phyloP scores from a whole-genome alignment of 92 coral and sea anemone genomes.

The Scolanthus callimorphus region DNA sequence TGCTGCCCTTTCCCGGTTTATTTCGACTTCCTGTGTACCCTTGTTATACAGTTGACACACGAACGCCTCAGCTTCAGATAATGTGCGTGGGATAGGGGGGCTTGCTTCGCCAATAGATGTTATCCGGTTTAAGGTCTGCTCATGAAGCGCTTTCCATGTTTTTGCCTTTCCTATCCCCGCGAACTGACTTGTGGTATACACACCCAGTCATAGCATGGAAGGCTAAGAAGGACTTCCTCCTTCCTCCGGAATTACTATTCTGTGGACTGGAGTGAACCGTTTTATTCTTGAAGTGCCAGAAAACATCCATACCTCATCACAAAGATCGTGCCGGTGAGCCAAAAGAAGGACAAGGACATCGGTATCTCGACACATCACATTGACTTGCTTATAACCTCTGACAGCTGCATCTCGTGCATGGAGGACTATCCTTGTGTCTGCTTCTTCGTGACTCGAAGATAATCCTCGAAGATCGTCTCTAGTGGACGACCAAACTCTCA shows the following conservation, averaged over 20 bases:
- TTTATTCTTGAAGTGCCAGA: slow-evolving; percentile 50
- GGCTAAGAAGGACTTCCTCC: slow-evolving; percentile 50
- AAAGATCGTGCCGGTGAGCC: slow-evolving; percentile 53
- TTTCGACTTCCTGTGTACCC: slow-evolving; percentile 20
- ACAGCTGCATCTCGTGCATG: slow-evolving; percentile 55
- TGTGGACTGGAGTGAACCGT: slow-evolving; percentile 45
- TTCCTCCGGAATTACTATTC: slow-evolving; percentile 31
- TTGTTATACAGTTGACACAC: slow-evolving; percentile 49
- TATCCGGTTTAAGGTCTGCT: slow-evolving; percentile 9
- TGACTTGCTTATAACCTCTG: slow-evolving; percentile 49
- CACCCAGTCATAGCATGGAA: slow-evolving; percentile 56
- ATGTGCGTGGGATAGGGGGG: slow-evolving; percentile 7
- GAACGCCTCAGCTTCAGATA: slow-evolving; percentile 66
- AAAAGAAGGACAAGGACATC: slow-evolving; percentile 55
- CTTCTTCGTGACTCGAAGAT: slow-evolving; percentile 55
- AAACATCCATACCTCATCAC: slow-evolving; percentile 56
- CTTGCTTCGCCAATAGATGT: slow-evolving; percentile 27
- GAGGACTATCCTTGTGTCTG: slow-evolving; percentile 56
- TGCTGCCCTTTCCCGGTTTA: slow-evolving; percentile 36
- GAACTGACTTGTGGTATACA: slow-evolving; percentile 55
- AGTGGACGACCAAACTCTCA: slow-evolving; percentile 42
- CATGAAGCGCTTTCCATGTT: slow-evolving; percentile 32
- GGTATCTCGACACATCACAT: slow-evolving; percentile 51
- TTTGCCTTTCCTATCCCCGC: slow-evolving; percentile 30
- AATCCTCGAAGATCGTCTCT: slow-evolving; percentile 17